Percentiles rank a stretch among this genome's conserved stretches.
These are phyloP conservation scores for Mormyrus proboscirostris DNA, from an alignment of 2,797 vertebrate genomes.

Conservation along the genomic window DNA sequence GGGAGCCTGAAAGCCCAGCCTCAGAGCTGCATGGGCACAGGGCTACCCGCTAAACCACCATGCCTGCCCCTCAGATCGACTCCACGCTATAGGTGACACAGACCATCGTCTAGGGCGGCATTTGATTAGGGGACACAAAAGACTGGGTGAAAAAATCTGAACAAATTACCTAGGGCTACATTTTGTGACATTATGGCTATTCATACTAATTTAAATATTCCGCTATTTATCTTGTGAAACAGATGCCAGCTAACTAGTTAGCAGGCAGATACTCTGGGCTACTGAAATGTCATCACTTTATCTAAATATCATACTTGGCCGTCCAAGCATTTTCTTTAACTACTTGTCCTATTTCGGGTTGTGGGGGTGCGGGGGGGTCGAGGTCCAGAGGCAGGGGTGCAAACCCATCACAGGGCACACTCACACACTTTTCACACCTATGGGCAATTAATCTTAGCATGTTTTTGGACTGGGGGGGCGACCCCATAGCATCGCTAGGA, in stretches of 20 bases:
- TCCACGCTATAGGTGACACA: neutral
- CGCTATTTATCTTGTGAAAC: neutral
- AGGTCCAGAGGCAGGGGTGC: neutral
- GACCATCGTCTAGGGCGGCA: neutral
- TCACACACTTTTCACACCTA: neutral
- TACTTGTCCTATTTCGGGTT: too few relatives aligned
- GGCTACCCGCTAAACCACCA: neutral
- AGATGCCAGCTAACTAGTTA: neutral
- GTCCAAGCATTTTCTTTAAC: too few relatives aligned
- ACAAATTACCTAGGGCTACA: neutral
- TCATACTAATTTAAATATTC: neutral
- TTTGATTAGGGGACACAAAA: neutral
- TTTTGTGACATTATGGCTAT: neutral
- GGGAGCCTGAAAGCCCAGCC: neutral
- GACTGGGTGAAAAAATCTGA: neutral
- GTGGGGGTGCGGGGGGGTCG: too few relatives aligned
- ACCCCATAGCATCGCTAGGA: neutral
- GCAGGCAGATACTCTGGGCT: neutral
- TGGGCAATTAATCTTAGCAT: neutral
- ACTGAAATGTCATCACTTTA: neutral
- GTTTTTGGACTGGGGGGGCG: neutral
- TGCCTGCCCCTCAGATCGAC: neutral
- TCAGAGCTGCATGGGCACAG: neutral
- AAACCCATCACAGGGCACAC: neutral
- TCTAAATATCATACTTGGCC: too few relatives aligned